phyloP scores from a whole-genome alignment of 2,888 invertebrate genomes.

The Chrysodeixis includens region DNA sequence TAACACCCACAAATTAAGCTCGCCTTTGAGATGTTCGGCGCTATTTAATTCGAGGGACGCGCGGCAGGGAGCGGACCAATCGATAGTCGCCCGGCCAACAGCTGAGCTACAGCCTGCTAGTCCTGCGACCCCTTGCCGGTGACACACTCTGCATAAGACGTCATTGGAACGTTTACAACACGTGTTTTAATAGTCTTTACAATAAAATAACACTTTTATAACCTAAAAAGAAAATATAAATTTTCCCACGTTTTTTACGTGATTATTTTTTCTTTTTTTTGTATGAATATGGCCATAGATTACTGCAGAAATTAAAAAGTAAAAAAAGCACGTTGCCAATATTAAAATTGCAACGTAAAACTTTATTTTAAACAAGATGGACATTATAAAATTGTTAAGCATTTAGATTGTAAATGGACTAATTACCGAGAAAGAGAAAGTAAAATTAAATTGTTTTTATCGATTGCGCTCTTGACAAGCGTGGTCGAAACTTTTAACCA shows the following conservation, averaged over 20 bases:
- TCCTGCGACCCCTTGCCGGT: conserved; percentile 46
- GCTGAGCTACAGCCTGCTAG: conserved; percentile 54
- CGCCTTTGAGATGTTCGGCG: conserved; percentile 1
- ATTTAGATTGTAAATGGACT: neutral
- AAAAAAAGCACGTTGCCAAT: too few relatives aligned
- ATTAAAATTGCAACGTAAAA: too few relatives aligned
- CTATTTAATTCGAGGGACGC: conserved; percentile 30
- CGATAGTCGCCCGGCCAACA: conserved; percentile 60
- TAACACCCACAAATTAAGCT: neutral
- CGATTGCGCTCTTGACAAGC: neutral
- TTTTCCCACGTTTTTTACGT: neutral
- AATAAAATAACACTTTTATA: neutral
- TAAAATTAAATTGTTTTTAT: conserved; percentile 16
- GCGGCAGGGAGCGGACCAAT: conserved; percentile 46
- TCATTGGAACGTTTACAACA: conserved; percentile 43
- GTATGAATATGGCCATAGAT: too few relatives aligned
- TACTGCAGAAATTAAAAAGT: too few relatives aligned
- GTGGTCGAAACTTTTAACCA: neutral
- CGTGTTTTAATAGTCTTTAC: neutral
- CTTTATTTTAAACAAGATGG: neutral
- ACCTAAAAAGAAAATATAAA: neutral
- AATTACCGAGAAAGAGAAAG: conserved; percentile 23
- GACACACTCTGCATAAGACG: conserved; percentile 37
- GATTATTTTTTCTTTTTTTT: too few relatives aligned
- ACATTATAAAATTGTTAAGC: neutral